Percentiles rank a stretch among this genome's conserved stretches.
phyloP scores from a whole-genome alignment of 2,797 vertebrate genomes.

The Antrozous pallidus region DNA sequence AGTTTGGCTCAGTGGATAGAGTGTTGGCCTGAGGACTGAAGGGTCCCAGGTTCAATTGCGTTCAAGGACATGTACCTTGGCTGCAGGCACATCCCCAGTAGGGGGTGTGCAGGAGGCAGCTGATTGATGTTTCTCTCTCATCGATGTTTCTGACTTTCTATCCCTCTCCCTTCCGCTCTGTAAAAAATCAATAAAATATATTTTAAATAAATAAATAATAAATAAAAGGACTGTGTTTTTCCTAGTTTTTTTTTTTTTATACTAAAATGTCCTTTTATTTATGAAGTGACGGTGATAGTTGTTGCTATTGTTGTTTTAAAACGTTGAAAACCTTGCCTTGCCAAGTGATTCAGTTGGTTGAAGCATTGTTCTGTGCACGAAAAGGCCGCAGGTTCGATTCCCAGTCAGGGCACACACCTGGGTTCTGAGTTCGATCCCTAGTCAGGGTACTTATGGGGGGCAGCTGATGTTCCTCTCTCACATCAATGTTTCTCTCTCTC shows the following conservation, averaged over 20 bases:
- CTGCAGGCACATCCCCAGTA: too few relatives aligned
- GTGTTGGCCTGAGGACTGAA: too few relatives aligned
- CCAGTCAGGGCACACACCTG: neutral
- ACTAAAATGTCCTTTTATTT: slow-evolving; percentile 2
- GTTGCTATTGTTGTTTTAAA: neutral
- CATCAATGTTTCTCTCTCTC: neutral
- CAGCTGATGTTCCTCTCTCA: neutral
- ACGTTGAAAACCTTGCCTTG: neutral
- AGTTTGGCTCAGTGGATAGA: too few relatives aligned
- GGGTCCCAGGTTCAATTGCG: too few relatives aligned
- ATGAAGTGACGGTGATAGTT: neutral
- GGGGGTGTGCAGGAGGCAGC: too few relatives aligned
- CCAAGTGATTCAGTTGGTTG: neutral
- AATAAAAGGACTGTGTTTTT: neutral
- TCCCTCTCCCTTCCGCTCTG: too few relatives aligned
- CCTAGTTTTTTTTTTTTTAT: neutral
- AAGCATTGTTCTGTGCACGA: neutral
- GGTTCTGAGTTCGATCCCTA: neutral
- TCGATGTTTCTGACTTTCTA: too few relatives aligned
- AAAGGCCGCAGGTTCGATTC: neutral
- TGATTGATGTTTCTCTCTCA: too few relatives aligned
- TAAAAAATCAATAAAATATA: too few relatives aligned
- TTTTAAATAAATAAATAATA: too few relatives aligned
- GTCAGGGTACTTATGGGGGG: neutral
- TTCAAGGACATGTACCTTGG: too few relatives aligned